Evolutionary conservation across 2,113 vertebrate genomes (phyloP).

Genomic region (Nesospiza acunhae): DNA sequence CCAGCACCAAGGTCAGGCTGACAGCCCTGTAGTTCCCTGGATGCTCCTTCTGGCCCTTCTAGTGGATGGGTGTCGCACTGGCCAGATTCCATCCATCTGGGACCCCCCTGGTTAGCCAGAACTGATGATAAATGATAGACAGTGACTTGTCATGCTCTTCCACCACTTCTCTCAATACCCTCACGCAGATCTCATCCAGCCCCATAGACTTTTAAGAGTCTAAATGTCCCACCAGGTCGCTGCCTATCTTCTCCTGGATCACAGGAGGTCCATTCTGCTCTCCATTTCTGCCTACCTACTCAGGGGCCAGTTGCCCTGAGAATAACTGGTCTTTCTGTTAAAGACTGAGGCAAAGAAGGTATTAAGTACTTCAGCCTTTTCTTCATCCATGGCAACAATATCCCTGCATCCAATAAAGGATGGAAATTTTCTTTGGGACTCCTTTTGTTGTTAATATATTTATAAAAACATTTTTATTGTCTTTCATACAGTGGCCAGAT

Average conservation of each 20-base stretch:
- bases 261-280: neutral
- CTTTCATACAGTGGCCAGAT: neutral
- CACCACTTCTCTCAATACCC: neutral
- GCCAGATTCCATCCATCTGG: neutral
- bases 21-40: neutral
- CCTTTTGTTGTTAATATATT: neutral
- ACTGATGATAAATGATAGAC: neutral
- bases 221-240: neutral
- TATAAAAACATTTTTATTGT: neutral
- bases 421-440: neutral
- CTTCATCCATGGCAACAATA: neutral
- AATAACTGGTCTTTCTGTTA: neutral
- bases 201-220: neutral
- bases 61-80: neutral
- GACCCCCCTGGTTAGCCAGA: neutral
- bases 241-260: neutral
- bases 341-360: neutral
- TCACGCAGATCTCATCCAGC: neutral
- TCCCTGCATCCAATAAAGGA: neutral
- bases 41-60: neutral
- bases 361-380: neutral
- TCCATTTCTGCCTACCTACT: neutral
- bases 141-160: neutral
- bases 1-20: neutral
- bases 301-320: neutral